Evolutionary conservation across 2,797 vertebrate species (phyloP), one percentile per base, ranked within the genome.

Genomic region (Poecilia velifera): DNA sequence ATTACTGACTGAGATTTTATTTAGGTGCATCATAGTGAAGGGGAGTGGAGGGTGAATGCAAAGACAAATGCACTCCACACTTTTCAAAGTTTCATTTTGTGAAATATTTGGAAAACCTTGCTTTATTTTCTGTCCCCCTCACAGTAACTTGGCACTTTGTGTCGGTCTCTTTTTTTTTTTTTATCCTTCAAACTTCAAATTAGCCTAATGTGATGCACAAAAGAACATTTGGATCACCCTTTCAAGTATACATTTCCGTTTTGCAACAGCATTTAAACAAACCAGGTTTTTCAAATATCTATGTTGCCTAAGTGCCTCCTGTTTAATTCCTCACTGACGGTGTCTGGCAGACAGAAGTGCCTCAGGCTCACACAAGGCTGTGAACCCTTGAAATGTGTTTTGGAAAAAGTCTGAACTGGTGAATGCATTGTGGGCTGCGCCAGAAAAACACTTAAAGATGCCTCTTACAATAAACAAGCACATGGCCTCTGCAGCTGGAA

Each of bases 311-410:
- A 89, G 51, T 89, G 70, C 62, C 85, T 77, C 75, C 80, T 76
- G 79, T 87, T 90, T 77, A 76, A 72, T 83, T 82, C 59, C 46
- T 88, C 81, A 74, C 72, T 76, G 76, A 74, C 31, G 74, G 53
- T 74, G 84, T 85, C 79, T 89, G 78, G 51, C 68, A 66, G 78
- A 70, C 76, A 82, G 78, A 82, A 75, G 31, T 72, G 83, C 86
- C 87, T 66, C 84, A 4, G 86, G 91, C 88, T 31, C 31, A 68
- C 59, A 85, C 74, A 72, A 76, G 77, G 72, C 85, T 87, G 84
- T 74, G 68, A 90, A 85, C 77, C 59, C 77, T 81, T 31, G 74
- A 78, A 91, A 92, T 75, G 78, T 87, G 84, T 90, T 93, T 93
- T 86, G 80, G 84, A 89, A 91, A 70, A 92, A 88, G 82, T 87